Evolutionary conservation across 2,113 vertebrate species (phyloP).

Genomic region (Tauraco erythrolophus): DNA sequence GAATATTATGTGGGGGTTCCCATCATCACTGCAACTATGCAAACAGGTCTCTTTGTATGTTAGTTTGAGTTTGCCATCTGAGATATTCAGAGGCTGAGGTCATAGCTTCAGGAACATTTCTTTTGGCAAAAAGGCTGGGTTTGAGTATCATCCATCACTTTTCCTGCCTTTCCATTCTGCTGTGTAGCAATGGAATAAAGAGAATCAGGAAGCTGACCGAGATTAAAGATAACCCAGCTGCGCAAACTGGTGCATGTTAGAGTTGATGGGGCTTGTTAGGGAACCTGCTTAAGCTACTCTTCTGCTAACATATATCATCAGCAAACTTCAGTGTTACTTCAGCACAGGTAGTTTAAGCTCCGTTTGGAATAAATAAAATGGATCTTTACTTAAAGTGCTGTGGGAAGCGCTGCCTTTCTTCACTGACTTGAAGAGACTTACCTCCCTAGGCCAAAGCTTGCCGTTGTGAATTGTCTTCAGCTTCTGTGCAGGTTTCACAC

Average conservation of each 20-base stretch:
- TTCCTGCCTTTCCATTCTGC: background rate
- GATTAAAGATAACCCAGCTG: background rate
- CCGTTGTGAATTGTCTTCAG: background rate
- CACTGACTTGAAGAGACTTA: background rate
- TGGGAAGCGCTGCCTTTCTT: background rate
- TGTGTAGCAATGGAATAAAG: background rate
- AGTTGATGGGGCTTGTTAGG: background rate
- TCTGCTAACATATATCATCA: background rate
- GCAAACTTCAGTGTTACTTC: background rate
- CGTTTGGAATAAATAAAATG: background rate
- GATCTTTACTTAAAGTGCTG: background rate
- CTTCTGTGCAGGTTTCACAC: background rate
- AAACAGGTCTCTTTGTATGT: background rate
- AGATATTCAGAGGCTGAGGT: constrained; percentile 4
- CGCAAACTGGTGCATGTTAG: background rate
- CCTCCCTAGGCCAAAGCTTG: background rate
- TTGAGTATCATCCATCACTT: background rate
- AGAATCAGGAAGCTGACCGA: background rate
- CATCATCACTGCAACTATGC: background rate
- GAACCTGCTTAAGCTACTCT: background rate
- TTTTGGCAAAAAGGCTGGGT: background rate
- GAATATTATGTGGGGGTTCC: background rate
- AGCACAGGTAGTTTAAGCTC: background rate
- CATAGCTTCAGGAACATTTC: background rate
- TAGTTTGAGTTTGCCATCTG: background rate